Evolutionary conservation across 1,140 invertebrate species (phyloP).

Genomic region (Lepidurus packardi): DNA sequence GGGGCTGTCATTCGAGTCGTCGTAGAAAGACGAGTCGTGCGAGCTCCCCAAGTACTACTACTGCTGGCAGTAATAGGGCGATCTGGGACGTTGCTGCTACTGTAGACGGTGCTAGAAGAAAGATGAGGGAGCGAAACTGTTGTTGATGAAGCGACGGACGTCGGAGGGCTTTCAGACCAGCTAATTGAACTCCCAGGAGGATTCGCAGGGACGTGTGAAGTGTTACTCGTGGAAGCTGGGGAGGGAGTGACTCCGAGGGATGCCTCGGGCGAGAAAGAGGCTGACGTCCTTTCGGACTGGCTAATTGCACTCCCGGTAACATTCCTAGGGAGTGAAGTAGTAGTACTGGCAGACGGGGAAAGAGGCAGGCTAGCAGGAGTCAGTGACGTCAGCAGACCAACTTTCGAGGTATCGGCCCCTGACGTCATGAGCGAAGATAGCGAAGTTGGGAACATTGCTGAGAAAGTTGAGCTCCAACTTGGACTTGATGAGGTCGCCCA

Average conservation of each 20-base stretch:
- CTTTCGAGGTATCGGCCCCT: neutral
- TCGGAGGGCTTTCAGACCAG: neutral
- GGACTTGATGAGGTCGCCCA: neutral
- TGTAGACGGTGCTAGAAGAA: constrained; percentile 8
- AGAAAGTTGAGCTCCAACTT: constrained; percentile 1
- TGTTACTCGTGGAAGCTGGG: neutral
- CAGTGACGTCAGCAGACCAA: neutral
- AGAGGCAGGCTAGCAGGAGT: neutral
- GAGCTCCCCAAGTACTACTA: neutral
- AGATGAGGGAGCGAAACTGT: neutral
- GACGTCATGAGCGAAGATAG: neutral
- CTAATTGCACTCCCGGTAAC: neutral
- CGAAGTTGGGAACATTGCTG: neutral
- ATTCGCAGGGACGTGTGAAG: neutral
- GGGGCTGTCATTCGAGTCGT: neutral
- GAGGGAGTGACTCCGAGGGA: neutral
- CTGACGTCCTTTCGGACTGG: neutral
- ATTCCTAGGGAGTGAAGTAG: neutral
- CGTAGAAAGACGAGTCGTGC: neutral
- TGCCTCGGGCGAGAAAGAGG: neutral
- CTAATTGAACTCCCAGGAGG: neutral
- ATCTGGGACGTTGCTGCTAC: neutral
- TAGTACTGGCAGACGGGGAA: neutral
- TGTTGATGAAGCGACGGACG: neutral
- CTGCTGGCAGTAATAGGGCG: constrained; percentile 1